phyloP scores from a whole-genome alignment of 2,113 vertebrate genomes.

The Vanacampus margaritifer region DNA sequence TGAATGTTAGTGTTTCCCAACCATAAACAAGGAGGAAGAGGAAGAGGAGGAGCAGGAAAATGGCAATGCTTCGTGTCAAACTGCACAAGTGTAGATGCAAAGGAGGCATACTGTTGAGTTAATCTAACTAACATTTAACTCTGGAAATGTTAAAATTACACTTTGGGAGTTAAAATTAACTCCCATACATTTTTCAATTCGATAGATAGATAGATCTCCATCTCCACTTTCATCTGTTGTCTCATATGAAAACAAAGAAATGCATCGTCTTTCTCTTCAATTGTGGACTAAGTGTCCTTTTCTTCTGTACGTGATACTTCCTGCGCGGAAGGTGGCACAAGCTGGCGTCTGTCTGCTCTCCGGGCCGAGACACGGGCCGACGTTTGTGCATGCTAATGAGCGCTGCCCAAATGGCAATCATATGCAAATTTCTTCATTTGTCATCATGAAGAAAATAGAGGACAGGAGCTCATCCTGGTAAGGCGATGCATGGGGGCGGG shows the following conservation, averaged over 20 bases:
- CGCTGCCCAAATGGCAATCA: constrained; percentile 52
- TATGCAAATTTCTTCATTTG: constrained; percentile 66
- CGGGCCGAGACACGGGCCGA: constrained; percentile 44
- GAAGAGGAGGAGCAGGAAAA: no score
- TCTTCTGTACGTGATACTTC: constrained; percentile 26
- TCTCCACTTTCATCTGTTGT: constrained; percentile 12
- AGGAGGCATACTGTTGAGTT: no score
- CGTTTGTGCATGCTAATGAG: constrained; percentile 72
- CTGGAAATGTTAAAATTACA: no score
- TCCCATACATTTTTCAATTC: no score
- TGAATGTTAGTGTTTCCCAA: no score
- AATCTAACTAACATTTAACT: no score
- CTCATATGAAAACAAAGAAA: constrained; percentile 23
- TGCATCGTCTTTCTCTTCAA: no score
- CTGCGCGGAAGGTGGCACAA: constrained; percentile 55
- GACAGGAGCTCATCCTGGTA: constrained; percentile 67
- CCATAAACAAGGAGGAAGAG: no score
- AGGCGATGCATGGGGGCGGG: constrained; percentile 18
- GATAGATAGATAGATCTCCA: no score
- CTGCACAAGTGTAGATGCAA: no score
- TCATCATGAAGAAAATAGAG: constrained; percentile 70
- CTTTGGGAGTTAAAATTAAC: no score
- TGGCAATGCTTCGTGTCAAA: no score
- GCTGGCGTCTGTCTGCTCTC: constrained; percentile 47
- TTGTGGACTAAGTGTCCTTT: constrained; percentile 21